Conservation (phyloP, 2,113 vertebrate genomes). For the Bubo bubo region DNA sequence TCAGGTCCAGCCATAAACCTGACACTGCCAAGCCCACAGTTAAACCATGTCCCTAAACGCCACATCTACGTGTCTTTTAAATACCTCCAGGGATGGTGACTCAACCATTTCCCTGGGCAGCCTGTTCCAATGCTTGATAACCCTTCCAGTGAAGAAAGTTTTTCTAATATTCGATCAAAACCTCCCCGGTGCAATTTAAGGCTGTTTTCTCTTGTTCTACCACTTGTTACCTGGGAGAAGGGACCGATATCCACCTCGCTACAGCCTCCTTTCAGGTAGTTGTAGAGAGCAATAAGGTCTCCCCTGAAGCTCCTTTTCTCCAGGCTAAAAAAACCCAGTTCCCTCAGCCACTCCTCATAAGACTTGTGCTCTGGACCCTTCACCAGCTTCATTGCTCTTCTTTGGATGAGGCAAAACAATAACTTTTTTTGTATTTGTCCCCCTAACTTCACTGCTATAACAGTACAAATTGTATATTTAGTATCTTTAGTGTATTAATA, state of each 20-base stretch:
- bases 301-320: neutral
- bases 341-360: neutral
- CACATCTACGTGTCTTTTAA: neutral
- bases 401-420: neutral
- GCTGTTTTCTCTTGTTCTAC: neutral
- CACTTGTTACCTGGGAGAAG: neutral
- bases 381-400: neutral
- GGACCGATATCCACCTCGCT: rapidly evolving
- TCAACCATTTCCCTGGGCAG: no score
- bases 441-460: neutral
- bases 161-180: neutral
- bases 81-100: no score
- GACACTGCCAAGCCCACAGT: neutral
- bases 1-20: rapidly evolving
- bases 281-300: neutral
- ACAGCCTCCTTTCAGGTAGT: neutral
- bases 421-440: neutral
- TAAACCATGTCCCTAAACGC: neutral
- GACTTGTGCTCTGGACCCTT: neutral
- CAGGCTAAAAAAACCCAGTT: neutral
- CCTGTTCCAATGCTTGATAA: neutral
- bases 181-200: neutral
- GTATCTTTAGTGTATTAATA: neutral
- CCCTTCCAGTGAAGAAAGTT: neutral
- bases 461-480: neutral